Evolutionary conservation across 92 coral and sea anemone genomes (phyloP), one percentile per base, ranked within the genome.

Genomic region (Heteractis magnifica): DNA sequence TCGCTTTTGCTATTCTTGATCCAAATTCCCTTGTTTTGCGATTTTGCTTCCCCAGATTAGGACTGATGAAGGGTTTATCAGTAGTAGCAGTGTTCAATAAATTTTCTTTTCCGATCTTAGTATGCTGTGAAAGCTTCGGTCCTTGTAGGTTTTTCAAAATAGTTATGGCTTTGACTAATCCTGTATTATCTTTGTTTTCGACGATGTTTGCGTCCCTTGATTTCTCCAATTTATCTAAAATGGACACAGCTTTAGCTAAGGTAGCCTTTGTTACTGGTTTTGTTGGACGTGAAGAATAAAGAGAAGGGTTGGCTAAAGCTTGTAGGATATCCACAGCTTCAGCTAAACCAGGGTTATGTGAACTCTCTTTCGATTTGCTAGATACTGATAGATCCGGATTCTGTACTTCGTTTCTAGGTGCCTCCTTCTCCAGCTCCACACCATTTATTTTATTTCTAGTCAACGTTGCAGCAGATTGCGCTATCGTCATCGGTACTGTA

Each of bases 1-100:
- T 70, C 7, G 88, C 88, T 51, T 85, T 73, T 7, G 50, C 83
- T 10, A 85, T 19, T 5, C 83, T 83, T 12, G 79, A 23, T 11
- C 50, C 65, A 19, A 48, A 20, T 8, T 55, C 56, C 6, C 14
- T 82, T 8, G 70, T 18, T 8, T 65, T 62, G 16, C 4, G 13
- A 50, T 49, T 34, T 9, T 84, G 26, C 41, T 48, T 16, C n/a
- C 19, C 23, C 21, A 68, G 4, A 18, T 76, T 55, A 16, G 79
- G 52, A 70, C 56, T 70, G 8, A 18, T 81, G 26, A 10, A 81
- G n/a, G 84, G 52, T 65, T 62, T 79, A 50, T 79, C 12, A 3
- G 74, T 48, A 23, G 10, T 79, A 6, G 21, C 58, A 41, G 49
- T 53, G 20, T 48, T 14, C 9, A 51, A 4, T 6, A 5, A 12